These are phyloP conservation scores for Dugesia japonica DNA, from an alignment of 2,888 invertebrate species.

Conservation along the genomic window DNA sequence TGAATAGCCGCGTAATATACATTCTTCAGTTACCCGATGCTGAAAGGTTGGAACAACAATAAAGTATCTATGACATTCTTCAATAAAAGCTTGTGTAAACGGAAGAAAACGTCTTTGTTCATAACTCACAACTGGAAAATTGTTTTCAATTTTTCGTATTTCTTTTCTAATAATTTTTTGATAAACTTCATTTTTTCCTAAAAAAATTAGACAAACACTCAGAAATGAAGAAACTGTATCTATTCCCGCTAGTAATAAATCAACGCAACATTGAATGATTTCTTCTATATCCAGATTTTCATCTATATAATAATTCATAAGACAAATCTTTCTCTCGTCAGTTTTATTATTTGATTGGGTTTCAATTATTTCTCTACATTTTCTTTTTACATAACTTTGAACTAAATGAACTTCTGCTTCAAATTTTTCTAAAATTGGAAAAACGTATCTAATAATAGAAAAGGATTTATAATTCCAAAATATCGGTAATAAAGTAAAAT, in stretches of 20 bases:
- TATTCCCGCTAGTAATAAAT: not conserved
- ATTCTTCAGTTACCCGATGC: not conserved
- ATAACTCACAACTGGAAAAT: not conserved
- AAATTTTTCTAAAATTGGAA: not conserved
- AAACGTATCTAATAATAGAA: not conserved
- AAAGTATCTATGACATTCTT: conserved; percentile 5
- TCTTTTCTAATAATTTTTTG: not conserved
- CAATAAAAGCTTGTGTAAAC: not conserved
- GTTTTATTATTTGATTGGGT: not conserved
- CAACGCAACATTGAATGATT: not conserved
- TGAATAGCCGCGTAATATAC: not conserved
- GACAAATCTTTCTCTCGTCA: not conserved
- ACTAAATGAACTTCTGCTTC: not conserved
- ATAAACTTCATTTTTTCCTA: not conserved
- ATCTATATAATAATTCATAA: not conserved
- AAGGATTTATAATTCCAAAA: not conserved
- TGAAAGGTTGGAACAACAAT: not conserved
- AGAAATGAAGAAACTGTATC: not conserved
- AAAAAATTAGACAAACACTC: not conserved
- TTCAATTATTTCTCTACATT: not conserved
- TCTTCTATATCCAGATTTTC: not conserved
- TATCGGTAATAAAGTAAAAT: not conserved
- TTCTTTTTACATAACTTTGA: not conserved
- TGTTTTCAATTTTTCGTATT: not conserved
- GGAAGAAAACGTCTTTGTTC: not conserved